Percentiles rank a stretch among this genome's conserved stretches.
These are phyloP conservation scores for Serilophus lunatus DNA, from an alignment of 2,113 vertebrate genomes.

Conservation along the genomic window DNA sequence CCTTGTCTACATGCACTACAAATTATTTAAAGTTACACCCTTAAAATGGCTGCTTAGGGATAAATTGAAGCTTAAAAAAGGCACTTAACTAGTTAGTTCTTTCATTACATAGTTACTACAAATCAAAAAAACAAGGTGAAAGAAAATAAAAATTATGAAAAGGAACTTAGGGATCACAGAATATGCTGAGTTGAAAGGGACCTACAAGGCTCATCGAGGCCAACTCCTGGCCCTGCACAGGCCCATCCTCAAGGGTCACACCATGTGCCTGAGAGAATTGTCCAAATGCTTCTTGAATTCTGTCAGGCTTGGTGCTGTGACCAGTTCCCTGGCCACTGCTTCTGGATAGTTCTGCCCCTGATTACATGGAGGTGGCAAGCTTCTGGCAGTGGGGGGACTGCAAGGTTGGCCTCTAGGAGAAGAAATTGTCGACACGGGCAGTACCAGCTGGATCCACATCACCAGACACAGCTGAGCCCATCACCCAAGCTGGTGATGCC, in stretches of 20 bases:
- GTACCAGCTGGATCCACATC: background rate
- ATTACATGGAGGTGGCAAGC: background rate
- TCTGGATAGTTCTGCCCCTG: background rate
- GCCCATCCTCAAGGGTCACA: too few relatives aligned
- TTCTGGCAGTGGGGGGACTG: background rate
- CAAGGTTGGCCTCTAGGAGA: background rate
- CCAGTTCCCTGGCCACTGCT: background rate
- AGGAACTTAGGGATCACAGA: too few relatives aligned
- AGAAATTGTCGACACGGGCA: background rate
- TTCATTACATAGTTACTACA: background rate
- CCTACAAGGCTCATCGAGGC: too few relatives aligned
- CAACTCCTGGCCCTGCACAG: too few relatives aligned
- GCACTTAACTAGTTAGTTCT: background rate
- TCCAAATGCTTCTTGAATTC: too few relatives aligned
- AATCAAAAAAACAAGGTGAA: background rate
- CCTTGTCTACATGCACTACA: background rate
- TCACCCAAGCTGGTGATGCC: background rate
- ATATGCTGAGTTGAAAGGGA: too few relatives aligned
- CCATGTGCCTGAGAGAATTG: too few relatives aligned
- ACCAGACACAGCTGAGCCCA: background rate
- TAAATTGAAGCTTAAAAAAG: background rate
- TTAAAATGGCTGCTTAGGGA: background rate
- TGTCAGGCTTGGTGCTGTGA: too few relatives aligned
- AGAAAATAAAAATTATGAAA: background rate
- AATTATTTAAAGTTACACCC: background rate